Conservation (phyloP, 1,140 invertebrate species). For the Caenorhabditis latens region DNA sequence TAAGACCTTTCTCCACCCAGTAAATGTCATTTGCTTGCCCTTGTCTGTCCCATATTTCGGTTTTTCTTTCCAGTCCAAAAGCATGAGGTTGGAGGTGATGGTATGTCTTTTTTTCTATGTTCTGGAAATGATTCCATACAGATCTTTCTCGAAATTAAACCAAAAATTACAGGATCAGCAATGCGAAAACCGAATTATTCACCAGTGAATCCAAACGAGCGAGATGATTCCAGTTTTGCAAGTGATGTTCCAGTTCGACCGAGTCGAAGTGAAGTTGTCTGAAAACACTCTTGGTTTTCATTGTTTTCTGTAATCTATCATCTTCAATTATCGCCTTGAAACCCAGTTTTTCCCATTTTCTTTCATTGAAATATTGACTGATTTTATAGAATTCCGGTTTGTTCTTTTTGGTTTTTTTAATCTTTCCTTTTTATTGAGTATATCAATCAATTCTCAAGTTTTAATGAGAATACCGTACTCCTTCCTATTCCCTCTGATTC, state of each 20-base stretch:
- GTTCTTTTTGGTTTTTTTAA: background rate
- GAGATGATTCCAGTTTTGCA: conserved; percentile 48
- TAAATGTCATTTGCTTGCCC: background rate
- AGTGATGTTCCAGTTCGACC: conserved; percentile 58
- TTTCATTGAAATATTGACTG: conserved; percentile 43
- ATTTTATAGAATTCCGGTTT: conserved; percentile 37
- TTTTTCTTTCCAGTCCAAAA: background rate
- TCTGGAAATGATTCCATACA: background rate
- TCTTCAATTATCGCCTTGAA: background rate
- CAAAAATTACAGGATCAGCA: conserved; percentile 47
- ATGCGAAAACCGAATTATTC: conserved; percentile 51
- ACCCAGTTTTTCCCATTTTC: conserved; percentile 25
- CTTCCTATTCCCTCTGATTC: background rate
- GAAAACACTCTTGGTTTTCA: background rate
- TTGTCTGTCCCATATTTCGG: conserved; percentile 4
- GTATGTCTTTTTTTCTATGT: background rate
- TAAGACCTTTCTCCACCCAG: background rate
- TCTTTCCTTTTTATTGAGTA: background rate
- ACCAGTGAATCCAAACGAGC: conserved; percentile 21
- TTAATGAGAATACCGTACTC: background rate
- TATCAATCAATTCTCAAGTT: too few relatives aligned
- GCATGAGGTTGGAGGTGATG: conserved; percentile 55
- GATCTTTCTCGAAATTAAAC: background rate
- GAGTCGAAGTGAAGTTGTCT: conserved; percentile 56
- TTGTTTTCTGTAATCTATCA: background rate